Base-by-base conservation (phyloP, 2,113 vertebrate species). In the Tragelaphus strepsiceros region DNA sequence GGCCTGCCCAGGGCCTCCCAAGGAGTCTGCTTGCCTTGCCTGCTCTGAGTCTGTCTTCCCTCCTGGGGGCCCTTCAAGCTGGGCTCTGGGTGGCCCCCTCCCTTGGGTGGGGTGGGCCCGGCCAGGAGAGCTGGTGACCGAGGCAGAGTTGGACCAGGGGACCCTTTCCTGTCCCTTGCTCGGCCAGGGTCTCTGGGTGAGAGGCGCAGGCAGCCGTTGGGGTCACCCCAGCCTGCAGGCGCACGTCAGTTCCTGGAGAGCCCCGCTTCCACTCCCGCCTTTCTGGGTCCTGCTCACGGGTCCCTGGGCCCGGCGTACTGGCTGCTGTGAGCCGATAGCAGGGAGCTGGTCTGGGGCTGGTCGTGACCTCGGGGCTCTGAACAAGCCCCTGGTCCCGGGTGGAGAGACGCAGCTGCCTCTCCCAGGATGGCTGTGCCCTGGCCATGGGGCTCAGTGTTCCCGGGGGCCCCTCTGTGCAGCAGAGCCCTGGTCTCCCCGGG, bases 1-100 rank as follows among this genome's bases (percentile, higher is more conserved):
- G 17, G 12, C 6, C 9, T 13, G 13, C 56, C 54, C 1, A 10
- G 35, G 43, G 46, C 77, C 6, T 7, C 24, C 0, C 4, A 1
- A 3, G 21, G 3, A 7, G 28, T 28, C 9, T 35, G 6, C 9
- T 78, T 39, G 7, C 14, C 56, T 30, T 3, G n/a, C 21, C 6
- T 43, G 32, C 51, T 67, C 9, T 12, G 49, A 5, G 19, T 56
- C 7, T 49, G 30, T 26, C 15, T 5, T 39, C 2, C 30, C 30
- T 14, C 49, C 1, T 39, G 30, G 35, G 43, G 11, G 9, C 35
- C 10, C 67, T 21, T 56, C 35, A 46, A 2, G n/a, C 35, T 28
- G 9, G 28, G 14, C 61, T 87, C 30, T 54, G 71, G 39, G 59
- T 10, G 17, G 28, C 53, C 61, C 61, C 43, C 26, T 49, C 6